Evolutionary conservation across 2,113 vertebrate genomes (phyloP).

Genomic region (Alethe castanea): DNA sequence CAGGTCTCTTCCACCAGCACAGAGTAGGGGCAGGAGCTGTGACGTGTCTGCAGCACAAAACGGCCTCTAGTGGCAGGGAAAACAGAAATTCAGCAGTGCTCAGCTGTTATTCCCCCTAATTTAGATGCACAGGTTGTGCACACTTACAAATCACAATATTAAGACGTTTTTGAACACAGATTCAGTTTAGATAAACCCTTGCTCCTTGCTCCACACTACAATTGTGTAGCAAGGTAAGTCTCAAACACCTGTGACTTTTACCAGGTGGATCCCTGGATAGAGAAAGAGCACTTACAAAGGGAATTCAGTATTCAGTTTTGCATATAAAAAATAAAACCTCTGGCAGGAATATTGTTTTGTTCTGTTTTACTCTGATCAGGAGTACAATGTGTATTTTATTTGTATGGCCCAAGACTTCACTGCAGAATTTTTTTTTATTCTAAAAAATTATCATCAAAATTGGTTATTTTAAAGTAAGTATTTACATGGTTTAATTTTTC

Average conservation of each 20-base stretch:
- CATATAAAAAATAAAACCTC: not conserved
- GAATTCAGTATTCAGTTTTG: not conserved
- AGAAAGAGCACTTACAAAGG: not conserved
- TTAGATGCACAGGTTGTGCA: not conserved
- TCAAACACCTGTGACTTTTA: not conserved
- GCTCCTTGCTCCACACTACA: not conserved
- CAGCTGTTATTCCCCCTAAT: not conserved
- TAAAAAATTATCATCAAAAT: not conserved
- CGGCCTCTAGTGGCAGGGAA: not conserved
- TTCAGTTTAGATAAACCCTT: not conserved
- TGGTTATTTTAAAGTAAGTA: not conserved
- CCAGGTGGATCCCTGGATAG: not conserved
- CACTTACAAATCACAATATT: not conserved
- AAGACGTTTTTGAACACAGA: not conserved
- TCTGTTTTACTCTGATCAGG: not conserved
- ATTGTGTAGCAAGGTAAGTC: not conserved
- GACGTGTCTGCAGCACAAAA: not conserved
- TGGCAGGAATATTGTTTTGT: not conserved
- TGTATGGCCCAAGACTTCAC: not conserved
- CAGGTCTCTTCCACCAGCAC: not conserved
- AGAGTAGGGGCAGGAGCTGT: not conserved
- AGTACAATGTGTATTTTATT: not conserved
- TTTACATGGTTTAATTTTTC: not conserved
- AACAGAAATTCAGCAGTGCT: not conserved
- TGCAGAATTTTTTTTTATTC: not conserved